Percentiles rank a stretch among this genome's conserved stretches.
Conservation (phyloP, 2,888 invertebrate genomes). For the Coleophora deauratella region DNA sequence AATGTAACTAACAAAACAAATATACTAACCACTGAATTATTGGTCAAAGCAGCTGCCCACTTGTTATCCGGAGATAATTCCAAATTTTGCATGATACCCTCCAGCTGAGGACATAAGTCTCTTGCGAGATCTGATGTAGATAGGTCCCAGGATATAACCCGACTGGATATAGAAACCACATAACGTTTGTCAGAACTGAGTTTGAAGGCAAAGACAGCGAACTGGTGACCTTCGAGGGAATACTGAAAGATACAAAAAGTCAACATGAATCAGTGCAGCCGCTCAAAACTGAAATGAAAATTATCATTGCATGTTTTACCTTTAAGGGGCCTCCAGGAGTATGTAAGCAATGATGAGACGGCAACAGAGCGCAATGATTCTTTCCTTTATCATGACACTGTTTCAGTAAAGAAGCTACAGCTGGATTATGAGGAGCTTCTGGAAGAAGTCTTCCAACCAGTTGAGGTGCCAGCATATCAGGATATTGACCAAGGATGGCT, state of each 20-base stretch:
- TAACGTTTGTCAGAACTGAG: conserved; percentile 92
- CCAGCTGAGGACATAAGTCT: conserved; percentile 91
- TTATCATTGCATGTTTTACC: too few relatives aligned
- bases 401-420: conserved; percentile 88
- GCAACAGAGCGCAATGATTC: conserved; percentile 90
- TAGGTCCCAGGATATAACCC: conserved; percentile 97
- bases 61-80: conserved; percentile 96
- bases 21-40: conserved; percentile 87
- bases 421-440: conserved; percentile 79
- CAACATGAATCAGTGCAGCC: not conserved
- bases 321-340: conserved; percentile 99
- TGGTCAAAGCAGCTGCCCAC: conserved; percentile 96
- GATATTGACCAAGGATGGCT: conserved; percentile 91
- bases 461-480: conserved; percentile 97
- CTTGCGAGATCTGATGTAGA: conserved; percentile 96
- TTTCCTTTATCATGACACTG: conserved; percentile 95
- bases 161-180: conserved; percentile 96
- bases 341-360: conserved; percentile 96
- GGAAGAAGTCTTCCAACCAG: conserved; percentile 93
- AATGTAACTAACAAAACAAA: too few relatives aligned
- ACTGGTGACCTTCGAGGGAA: conserved; percentile 97
- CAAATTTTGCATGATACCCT: conserved; percentile 96
- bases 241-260: conserved; percentile 76
- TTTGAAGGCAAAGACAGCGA: conserved; percentile 95
- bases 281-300: not conserved